phyloP scores from a whole-genome alignment of 2,888 invertebrate genomes.

The Agrochola lychnidis region DNA sequence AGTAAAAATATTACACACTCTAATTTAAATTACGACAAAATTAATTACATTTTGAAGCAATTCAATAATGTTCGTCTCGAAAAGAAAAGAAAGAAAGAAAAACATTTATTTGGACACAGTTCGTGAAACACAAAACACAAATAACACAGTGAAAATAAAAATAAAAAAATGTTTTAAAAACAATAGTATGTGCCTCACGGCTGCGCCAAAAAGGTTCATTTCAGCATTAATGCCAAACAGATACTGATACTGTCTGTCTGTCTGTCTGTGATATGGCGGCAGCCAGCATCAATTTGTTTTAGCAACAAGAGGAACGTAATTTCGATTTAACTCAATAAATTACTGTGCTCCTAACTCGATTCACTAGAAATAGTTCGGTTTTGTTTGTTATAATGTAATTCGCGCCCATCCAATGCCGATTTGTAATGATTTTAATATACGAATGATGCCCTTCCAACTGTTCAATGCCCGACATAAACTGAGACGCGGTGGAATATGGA shows the following conservation, averaged over 20 bases:
- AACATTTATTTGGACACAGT: too few relatives aligned
- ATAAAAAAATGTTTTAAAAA: too few relatives aligned
- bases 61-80: slow-evolving; percentile 62
- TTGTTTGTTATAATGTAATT: slow-evolving; percentile 83
- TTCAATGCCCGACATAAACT: slow-evolving; percentile 14
- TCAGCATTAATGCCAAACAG: too few relatives aligned
- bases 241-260: too few relatives aligned
- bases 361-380: slow-evolving; percentile 77
- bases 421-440: slow-evolving; percentile 88
- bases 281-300: slow-evolving; percentile 71
- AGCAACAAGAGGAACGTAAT: slow-evolving; percentile 85
- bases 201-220: too few relatives aligned
- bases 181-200: too few relatives aligned
- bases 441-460: slow-evolving; percentile 71
- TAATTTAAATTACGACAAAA: slow-evolving; percentile 58
- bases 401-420: slow-evolving; percentile 83
- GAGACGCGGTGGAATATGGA: slow-evolving; percentile 23
- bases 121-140: too few relatives aligned
- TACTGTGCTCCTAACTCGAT: slow-evolving; percentile 67
- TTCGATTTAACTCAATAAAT: slow-evolving; percentile 86
- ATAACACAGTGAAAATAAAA: too few relatives aligned
- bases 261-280: slow-evolving; percentile 32
- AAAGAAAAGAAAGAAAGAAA: too few relatives aligned
- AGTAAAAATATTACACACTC: not conserved
- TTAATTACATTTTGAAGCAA: slow-evolving; percentile 67